These are phyloP conservation scores for Heliothis subflexa DNA, from an alignment of 1,140 invertebrate species.

Conservation along the genomic window DNA sequence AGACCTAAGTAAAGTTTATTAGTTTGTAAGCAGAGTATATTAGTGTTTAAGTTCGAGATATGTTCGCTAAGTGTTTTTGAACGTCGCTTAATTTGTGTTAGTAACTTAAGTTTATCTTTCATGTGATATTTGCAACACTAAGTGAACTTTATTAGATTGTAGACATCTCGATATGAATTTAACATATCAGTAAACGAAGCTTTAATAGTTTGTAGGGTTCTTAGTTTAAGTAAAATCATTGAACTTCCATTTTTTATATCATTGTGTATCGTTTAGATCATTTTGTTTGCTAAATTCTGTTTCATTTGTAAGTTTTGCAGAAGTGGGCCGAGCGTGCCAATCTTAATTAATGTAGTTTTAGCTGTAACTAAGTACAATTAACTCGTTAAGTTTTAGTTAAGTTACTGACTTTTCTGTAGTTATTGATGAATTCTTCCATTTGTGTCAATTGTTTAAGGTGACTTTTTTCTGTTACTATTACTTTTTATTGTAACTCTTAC, in stretches of 20 bases:
- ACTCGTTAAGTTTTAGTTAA: slow-evolving; percentile 46
- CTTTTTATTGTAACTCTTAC: slow-evolving; percentile 38
- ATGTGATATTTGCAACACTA: slow-evolving; percentile 32
- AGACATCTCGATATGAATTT: slow-evolving; percentile 42
- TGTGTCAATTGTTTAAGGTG: slow-evolving; percentile 56
- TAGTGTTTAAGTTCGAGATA: slow-evolving; percentile 24
- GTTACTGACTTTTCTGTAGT: slow-evolving; percentile 30
- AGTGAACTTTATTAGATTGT: slow-evolving; percentile 39
- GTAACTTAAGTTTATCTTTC: slow-evolving; percentile 34
- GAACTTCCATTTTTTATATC: slow-evolving; percentile 28
- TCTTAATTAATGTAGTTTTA: slow-evolving; percentile 57
- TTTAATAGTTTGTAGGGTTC: slow-evolving; percentile 73
- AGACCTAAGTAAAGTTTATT: slow-evolving; percentile 60
- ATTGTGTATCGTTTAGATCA: slow-evolving; percentile 45
- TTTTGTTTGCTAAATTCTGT: slow-evolving; percentile 50
- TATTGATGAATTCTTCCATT: slow-evolving; percentile 63
- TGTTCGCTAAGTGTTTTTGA: slow-evolving; percentile 41
- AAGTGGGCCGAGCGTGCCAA: slow-evolving; percentile 82
- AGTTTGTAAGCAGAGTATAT: slow-evolving; percentile 46
- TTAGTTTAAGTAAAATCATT: slow-evolving; percentile 40
- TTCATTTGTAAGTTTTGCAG: slow-evolving; percentile 54
- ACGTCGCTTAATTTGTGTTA: slow-evolving; percentile 24
- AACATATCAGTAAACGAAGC: slow-evolving; percentile 65
- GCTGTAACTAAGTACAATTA: slow-evolving; percentile 6
- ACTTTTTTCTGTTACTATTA: slow-evolving; percentile 44